These are phyloP conservation scores for Paracentrotus lividus DNA, from an alignment of 53 echinoderm and acorn worm genomes.

Conservation along the genomic window DNA sequence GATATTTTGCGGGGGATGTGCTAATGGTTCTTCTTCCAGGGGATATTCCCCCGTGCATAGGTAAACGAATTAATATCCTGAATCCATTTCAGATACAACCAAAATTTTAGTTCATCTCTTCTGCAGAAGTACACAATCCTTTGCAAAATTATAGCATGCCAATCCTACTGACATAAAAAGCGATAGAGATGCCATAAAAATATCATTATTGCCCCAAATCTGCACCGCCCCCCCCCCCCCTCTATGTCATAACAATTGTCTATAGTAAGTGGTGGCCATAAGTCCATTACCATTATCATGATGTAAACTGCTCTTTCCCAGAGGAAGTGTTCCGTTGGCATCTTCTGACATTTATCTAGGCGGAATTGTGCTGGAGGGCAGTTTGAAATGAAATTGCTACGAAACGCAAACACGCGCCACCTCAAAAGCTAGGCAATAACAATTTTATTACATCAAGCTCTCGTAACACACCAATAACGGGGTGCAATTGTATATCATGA, in stretches of 20 bases:
- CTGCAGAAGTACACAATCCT: too few relatives aligned
- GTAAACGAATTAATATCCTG: too few relatives aligned
- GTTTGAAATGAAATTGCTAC: background rate
- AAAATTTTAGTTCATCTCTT: too few relatives aligned
- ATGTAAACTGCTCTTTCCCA: too few relatives aligned
- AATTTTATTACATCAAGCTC: slow-evolving; percentile 48
- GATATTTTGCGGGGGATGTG: too few relatives aligned
- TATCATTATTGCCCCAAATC: background rate
- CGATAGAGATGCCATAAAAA: background rate
- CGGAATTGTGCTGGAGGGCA: slow-evolving; percentile 5
- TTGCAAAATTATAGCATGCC: background rate
- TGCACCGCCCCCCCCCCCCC: background rate
- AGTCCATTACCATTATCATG: too few relatives aligned
- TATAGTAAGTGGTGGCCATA: too few relatives aligned
- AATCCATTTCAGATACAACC: too few relatives aligned
- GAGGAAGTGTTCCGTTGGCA: background rate
- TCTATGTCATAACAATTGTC: too few relatives aligned
- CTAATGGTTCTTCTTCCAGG: too few relatives aligned
- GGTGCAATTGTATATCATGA: slow-evolving; percentile 54
- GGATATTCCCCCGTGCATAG: too few relatives aligned
- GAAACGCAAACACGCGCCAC: slow-evolving; percentile 44
- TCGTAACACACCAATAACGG: slow-evolving; percentile 43
- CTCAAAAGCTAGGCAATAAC: slow-evolving; percentile 43
- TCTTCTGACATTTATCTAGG: slow-evolving; percentile 9
- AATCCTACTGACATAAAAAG: background rate